Percentiles rank a stretch among this genome's conserved stretches.
phyloP scores from a whole-genome alignment of 1,140 invertebrate species.

The Drosophila bifasciata region DNA sequence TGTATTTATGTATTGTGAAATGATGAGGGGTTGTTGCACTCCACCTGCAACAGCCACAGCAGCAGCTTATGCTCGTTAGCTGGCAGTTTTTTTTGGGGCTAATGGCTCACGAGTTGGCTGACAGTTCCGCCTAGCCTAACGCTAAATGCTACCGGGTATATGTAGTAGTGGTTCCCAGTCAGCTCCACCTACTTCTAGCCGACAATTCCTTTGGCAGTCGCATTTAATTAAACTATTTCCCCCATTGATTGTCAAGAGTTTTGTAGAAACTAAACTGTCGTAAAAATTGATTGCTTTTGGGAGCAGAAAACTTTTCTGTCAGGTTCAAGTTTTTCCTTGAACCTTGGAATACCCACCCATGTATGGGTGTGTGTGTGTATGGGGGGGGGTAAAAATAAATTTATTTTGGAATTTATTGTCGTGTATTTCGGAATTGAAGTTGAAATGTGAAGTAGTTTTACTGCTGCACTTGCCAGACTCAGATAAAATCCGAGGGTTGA shows the following conservation, averaged over 20 bases:
- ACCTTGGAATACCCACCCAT: not conserved
- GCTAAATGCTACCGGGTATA: not conserved
- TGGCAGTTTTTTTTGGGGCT: too few relatives aligned
- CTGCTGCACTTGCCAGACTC: conserved; percentile 34
- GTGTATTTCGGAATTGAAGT: conserved; percentile 14
- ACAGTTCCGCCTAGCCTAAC: conserved; percentile 2
- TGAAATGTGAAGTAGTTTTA: conserved; percentile 36
- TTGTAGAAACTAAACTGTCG: conserved; percentile 50
- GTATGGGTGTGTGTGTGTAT: too few relatives aligned
- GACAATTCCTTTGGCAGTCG: conserved; percentile 2
- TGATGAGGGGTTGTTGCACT: too few relatives aligned
- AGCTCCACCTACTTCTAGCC: not conserved
- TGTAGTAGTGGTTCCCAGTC: not conserved
- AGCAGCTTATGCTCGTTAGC: too few relatives aligned
- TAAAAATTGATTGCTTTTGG: conserved; percentile 58
- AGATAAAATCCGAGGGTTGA: conserved; percentile 31
- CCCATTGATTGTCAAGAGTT: conserved; percentile 58
- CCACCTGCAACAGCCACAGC: too few relatives aligned
- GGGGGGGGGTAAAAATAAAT: conserved; percentile 30
- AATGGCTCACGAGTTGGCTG: too few relatives aligned
- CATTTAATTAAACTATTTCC: conserved; percentile 60
- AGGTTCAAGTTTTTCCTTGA: not conserved
- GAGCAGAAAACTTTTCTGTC: conserved; percentile 1
- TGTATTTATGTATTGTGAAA: not conserved
- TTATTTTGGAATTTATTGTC: conserved; percentile 51